Base-by-base conservation (phyloP, 2,888 invertebrate species). In the Strigamia maritima region DNA sequence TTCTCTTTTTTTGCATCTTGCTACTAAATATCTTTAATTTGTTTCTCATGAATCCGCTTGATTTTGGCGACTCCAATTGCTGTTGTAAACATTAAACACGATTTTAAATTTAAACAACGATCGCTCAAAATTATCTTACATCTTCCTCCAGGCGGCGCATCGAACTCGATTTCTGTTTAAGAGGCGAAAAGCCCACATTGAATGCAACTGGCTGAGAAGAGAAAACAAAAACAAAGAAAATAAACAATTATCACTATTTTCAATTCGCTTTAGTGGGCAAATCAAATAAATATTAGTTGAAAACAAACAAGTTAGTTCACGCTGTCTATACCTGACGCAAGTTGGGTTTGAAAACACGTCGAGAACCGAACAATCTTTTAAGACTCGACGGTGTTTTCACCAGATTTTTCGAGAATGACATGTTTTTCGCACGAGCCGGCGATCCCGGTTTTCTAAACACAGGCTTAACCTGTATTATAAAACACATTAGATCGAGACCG, bases 401-500 rank as follows among this genome's bases (percentile, higher is more conserved):
- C 24, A 65, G 3, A 24, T 60, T 60, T 60, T 60, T 44, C 40
- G 40, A 60, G 19, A 65, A 65, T 12, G 65, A 22, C 24, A 65
- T 24, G 24, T 65, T 65, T 65, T 65, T 65, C 2, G 76, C 80
- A 0, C 79, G 80, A 10, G 80, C 79, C 60, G 80, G 80, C 19
- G 80, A 79, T 1, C 80, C 80, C 0, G 80, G 80, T 80, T 80
- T 80, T n/a, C 75, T 75, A 31, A 76, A 80, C 6, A 76, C 76
- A 6, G 78, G 60, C 31, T 28, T 78, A 26, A 31, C 22, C 78
- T 65, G 22, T 14, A 7, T 44, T 10, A 10, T 14, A 38, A 38
- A 8, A 8, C 44, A 14, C 2, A 16, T 44, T 44, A 49, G 49
- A 19, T 1, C 3, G 3, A 16, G 3, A 16, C 8, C 49, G 44